Evolutionary conservation across 2,888 invertebrate genomes (phyloP).

Genomic region (Latrodectus elegans): DNA sequence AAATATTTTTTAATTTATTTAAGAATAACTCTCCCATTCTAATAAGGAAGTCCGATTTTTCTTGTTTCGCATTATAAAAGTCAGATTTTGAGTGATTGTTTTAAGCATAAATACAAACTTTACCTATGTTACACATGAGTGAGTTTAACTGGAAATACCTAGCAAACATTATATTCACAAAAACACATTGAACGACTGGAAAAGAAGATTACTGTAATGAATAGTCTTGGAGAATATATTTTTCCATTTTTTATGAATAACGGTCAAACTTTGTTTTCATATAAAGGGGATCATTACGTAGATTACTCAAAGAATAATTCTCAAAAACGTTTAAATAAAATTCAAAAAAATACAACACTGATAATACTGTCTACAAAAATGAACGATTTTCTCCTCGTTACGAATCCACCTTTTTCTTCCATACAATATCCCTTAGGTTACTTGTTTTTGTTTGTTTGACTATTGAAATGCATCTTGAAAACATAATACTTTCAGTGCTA

Average conservation of each 20-base stretch:
- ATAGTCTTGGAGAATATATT: not conserved
- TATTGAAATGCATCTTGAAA: not conserved
- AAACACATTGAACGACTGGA: not conserved
- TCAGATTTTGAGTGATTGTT: not conserved
- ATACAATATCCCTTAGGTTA: not conserved
- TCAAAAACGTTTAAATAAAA: conserved; percentile 1
- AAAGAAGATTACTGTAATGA: conserved; percentile 28
- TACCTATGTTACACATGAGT: not conserved
- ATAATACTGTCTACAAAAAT: not conserved
- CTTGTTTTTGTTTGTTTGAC: not conserved
- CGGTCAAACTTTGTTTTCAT: not conserved
- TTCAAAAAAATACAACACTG: not conserved
- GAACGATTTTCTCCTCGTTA: not conserved
- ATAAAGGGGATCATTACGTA: not conserved
- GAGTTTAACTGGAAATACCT: not conserved
- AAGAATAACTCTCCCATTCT: not conserved
- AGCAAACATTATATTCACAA: conserved; percentile 3
- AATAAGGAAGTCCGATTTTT: not conserved
- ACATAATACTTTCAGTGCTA: not conserved
- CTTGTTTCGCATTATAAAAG: not conserved
- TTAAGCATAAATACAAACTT: not conserved
- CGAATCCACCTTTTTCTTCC: not conserved
- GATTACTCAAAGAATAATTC: not conserved
- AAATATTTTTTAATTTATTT: too few relatives aligned
- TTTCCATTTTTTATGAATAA: not conserved